These are phyloP conservation scores for Hetaerina titia DNA, from an alignment of 2,888 invertebrate species.

Conservation along the genomic window DNA sequence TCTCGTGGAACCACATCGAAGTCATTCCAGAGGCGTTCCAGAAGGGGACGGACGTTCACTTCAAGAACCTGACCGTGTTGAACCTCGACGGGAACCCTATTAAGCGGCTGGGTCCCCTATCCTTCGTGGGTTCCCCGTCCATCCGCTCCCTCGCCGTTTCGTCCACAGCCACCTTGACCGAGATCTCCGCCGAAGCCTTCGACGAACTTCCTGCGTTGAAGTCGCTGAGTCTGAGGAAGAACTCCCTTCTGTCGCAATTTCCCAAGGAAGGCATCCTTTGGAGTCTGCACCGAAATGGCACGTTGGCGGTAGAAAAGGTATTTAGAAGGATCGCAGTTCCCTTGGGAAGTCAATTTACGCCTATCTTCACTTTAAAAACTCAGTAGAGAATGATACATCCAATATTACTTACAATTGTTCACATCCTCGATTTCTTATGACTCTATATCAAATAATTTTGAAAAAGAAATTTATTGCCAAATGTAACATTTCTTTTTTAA, in stretches of 20 bases:
- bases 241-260: not conserved
- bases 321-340: too few species aligned
- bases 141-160: conserved; percentile 7
- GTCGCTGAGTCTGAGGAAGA: conserved; percentile 16
- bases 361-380: too few species aligned
- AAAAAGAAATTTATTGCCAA: too few species aligned
- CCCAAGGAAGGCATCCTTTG: not conserved
- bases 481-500: too few species aligned
- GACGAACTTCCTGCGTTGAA: conserved; percentile 3
- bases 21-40: conserved; percentile 49
- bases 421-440: too few species aligned
- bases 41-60: not conserved
- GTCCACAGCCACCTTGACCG: not conserved
- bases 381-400: too few species aligned
- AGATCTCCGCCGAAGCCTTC: conserved; percentile 36
- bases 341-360: too few species aligned
- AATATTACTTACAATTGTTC: too few species aligned
- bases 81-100: conserved; percentile 80
- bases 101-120: conserved; percentile 75
- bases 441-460: too few species aligned
- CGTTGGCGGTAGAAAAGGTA: conserved; percentile 11
- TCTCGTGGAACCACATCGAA: conserved; percentile 46
- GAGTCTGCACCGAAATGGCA: not conserved
- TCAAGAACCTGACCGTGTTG: conserved; percentile 77
- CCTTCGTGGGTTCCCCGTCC: conserved; percentile 76